Evolutionary conservation across 2,888 invertebrate species (phyloP).

Genomic region (Eubasilissa splendida): DNA sequence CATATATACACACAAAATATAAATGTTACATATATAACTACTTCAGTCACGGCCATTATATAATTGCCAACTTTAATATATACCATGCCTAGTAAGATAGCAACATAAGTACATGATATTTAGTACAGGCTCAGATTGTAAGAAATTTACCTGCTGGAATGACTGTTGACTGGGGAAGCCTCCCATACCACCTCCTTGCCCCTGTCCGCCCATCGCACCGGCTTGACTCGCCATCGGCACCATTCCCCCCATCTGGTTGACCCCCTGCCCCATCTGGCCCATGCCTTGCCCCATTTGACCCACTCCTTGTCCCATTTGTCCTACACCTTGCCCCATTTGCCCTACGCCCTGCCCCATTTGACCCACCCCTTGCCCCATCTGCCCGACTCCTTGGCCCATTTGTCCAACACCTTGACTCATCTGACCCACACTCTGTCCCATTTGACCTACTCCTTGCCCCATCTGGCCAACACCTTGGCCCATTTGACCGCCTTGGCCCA

Average conservation of each 20-base stretch:
- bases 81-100: too few species aligned
- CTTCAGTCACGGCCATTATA: too few species aligned
- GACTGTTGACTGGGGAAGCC: constrained; percentile 73
- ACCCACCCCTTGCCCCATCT: constrained; percentile 70
- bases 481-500: constrained; percentile 71
- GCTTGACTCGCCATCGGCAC: constrained; percentile 59
- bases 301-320: constrained; percentile 68
- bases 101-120: neutral
- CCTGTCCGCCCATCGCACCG: constrained; percentile 59
- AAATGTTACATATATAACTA: too few species aligned
- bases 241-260: constrained; percentile 70
- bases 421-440: constrained; percentile 69
- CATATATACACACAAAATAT: too few species aligned
- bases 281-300: constrained; percentile 66
- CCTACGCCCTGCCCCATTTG: constrained; percentile 71
- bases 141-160: constrained; percentile 68
- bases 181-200: constrained; percentile 65
- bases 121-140: constrained; percentile 19
- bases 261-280: constrained; percentile 71
- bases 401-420: constrained; percentile 72
- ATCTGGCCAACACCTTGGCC: constrained; percentile 69
- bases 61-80: too few species aligned
- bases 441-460: constrained; percentile 69
- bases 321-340: constrained; percentile 72
- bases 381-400: constrained; percentile 69